A percentile compares a stretch with the other conserved stretches of the same genome.
phyloP scores from a whole-genome alignment of 2,797 vertebrate genomes.

The Crenichthys baileyi region DNA sequence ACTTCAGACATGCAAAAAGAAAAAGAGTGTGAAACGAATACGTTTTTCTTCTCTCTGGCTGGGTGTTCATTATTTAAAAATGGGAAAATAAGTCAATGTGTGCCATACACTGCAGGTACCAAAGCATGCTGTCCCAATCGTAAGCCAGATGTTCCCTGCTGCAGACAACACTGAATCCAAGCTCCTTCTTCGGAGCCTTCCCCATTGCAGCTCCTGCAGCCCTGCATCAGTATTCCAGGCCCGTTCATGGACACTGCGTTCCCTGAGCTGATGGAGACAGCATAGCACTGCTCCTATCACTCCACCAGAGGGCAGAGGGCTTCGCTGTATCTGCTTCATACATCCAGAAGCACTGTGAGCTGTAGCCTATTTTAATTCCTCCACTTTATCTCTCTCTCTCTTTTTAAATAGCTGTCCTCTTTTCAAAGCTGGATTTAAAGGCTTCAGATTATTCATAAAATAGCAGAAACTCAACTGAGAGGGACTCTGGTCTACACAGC shows the following conservation, averaged over 20 bases:
- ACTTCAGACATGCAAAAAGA: neutral
- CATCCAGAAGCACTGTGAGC: slow-evolving; percentile 58
- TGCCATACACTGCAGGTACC: rapidly evolving
- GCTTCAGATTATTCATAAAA: slow-evolving; percentile 35
- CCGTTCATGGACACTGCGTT: slow-evolving; percentile 77
- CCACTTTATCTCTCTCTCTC: slow-evolving; percentile 29
- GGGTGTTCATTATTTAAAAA: neutral
- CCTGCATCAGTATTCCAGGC: slow-evolving; percentile 82
- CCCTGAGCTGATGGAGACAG: slow-evolving; percentile 52
- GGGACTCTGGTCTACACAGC: slow-evolving; percentile 9
- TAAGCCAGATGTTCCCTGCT: slow-evolving; percentile 18
- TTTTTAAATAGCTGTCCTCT: slow-evolving; percentile 30
- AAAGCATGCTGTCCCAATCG: neutral
- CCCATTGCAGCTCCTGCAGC: slow-evolving; percentile 75
- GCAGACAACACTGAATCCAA: slow-evolving; percentile 28
- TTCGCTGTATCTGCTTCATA: slow-evolving; percentile 35
- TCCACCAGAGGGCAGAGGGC: slow-evolving; percentile 72
- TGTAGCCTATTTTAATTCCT: slow-evolving; percentile 50
- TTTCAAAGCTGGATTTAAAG: slow-evolving; percentile 45
- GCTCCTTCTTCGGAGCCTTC: slow-evolving; percentile 31
- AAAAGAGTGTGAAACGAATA: neutral
- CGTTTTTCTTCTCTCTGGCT: neutral
- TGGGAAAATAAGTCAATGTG: neutral
- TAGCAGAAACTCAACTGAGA: slow-evolving; percentile 18
- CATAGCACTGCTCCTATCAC: neutral